Evolutionary conservation across 2,888 invertebrate genomes (phyloP).

Genomic region (Heliconius ismenius): DNA sequence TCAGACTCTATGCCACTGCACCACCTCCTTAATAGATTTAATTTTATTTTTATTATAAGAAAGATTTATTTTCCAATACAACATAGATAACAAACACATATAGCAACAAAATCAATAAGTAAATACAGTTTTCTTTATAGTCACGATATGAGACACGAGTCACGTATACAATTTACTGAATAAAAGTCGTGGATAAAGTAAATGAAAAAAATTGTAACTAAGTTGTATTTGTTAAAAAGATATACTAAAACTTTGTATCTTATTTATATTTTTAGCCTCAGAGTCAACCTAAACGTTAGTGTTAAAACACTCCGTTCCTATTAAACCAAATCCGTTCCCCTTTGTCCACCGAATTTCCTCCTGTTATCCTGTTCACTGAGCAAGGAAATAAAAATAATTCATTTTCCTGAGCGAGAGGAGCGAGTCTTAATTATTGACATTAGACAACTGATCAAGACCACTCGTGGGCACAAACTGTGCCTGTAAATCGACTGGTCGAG

Average conservation of each 20-base stretch:
- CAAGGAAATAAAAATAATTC: no score
- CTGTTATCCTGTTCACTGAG: no score
- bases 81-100: background rate
- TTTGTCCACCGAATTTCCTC: no score
- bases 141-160: conserved; percentile 21
- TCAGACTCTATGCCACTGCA: no score
- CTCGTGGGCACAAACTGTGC: no score
- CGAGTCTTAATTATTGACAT: background rate
- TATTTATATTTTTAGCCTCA: background rate
- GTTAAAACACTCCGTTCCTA: no score
- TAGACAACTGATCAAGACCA: no score
- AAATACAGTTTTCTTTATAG: background rate
- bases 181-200: conserved; percentile 27
- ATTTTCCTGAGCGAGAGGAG: no score
- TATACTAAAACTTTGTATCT: conserved; percentile 1
- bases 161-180: conserved; percentile 33
- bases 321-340: no score
- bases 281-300: no score
- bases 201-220: conserved; percentile 33
- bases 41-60: background rate
- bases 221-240: conserved; percentile 5
- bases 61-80: background rate
- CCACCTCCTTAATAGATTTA: no score
- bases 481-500: no score
- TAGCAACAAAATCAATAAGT: conserved; percentile 1